Base-by-base conservation (phyloP, 2,113 vertebrate species). In the Amblyornis subalaris region DNA sequence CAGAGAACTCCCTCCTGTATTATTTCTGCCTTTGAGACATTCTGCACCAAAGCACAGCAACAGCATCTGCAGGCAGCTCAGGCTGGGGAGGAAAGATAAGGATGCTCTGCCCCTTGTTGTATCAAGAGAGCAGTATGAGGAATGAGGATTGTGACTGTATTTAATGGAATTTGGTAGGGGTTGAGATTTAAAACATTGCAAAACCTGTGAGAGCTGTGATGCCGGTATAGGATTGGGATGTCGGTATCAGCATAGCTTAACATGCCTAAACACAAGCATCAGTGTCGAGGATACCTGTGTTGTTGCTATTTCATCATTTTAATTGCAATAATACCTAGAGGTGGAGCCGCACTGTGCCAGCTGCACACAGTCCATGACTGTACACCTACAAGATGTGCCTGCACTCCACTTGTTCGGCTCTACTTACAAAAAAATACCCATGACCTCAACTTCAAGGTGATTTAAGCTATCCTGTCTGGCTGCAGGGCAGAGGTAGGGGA, bases 211-310 rank as follows among this genome's bases (percentile, higher is more conserved):
- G 47, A 87, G 24, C 70, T 61, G 31, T 36, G 48, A 69, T 93
- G 89, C 74, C 74, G 86, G 2, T 69, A 29, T 3, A 50, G 73
- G 40, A 71, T 84, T 0, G 0, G 57, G 40, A 16, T 84, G 60
- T 78, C 67, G 40, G 85, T 48, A 90, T 72, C 88, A 93, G 65
- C 84, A 38, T 25, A 89, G 89, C 33, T 73, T 2, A 2, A 86
- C 94, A 38, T 95, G 96, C 86, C 95, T 74, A 50, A 94, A 91
- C 93, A 91, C 42, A 82, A 29, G 73, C 24, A 5, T 79, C 65
- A 7, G 33, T 40, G 74, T 60, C 1, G 4, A 85, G 40, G 88
- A 69, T 65, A 71, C 76, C 65, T 89, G 23, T 3, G 14, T 69
- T 92, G 53, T 57, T 89, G 57, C 7, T 82, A 38, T 95, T 95